These are phyloP conservation scores for Clepsis dumicolana DNA, from an alignment of 2,888 invertebrate genomes.

Conservation along the genomic window DNA sequence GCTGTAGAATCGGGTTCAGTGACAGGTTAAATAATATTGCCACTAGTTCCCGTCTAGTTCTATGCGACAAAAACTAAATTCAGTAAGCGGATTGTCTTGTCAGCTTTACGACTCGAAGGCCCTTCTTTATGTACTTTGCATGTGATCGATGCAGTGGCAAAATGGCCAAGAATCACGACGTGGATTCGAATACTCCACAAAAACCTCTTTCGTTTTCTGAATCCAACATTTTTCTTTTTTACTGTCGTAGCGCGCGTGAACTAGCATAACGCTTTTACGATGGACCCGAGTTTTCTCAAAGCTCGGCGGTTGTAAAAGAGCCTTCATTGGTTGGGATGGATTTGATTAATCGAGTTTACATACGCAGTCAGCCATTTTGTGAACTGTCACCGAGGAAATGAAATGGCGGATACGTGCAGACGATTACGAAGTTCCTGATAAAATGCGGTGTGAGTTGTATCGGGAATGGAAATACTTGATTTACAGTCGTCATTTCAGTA, in stretches of 20 bases:
- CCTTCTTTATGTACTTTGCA: no score
- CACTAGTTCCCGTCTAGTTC: background rate
- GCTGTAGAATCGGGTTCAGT: no score
- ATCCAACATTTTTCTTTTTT: background rate
- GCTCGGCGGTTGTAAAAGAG: conserved; percentile 3
- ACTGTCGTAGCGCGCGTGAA: background rate
- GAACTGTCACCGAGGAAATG: background rate
- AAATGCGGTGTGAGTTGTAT: background rate
- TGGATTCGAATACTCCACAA: no score
- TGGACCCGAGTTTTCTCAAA: conserved; percentile 4
- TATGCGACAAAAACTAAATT: background rate
- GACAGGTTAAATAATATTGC: background rate
- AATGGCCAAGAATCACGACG: no score
- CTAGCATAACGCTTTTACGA: conserved; percentile 17
- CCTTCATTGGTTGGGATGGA: background rate
- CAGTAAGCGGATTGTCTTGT: no score
- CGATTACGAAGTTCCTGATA: background rate
- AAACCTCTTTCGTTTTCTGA: background rate
- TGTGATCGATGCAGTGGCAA: no score
- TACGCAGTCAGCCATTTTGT: conserved; percentile 22
- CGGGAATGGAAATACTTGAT: background rate
- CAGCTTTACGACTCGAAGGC: no score
- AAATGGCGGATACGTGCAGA: conserved; percentile 1
- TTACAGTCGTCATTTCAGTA: no score
- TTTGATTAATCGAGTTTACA: conserved; percentile 11